phyloP scores from a whole-genome alignment of 2,888 invertebrate genomes.

The Cinara cedri region DNA sequence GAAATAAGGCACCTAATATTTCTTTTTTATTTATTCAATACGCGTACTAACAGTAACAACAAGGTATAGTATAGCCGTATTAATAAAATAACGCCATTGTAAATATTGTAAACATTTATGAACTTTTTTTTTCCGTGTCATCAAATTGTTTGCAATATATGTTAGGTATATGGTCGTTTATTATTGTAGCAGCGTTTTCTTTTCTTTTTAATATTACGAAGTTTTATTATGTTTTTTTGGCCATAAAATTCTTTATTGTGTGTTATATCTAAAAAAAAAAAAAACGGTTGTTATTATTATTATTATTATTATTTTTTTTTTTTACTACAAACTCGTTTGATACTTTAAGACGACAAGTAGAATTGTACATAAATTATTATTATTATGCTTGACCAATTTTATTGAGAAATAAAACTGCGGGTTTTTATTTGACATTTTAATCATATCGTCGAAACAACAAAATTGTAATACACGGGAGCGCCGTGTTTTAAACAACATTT shows the following conservation, averaged over 20 bases:
- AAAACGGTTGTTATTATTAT: not conserved
- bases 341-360: conserved; percentile 7
- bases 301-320: not conserved
- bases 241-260: conserved; percentile 25
- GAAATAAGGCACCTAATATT: too few relatives aligned
- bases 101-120: too few relatives aligned
- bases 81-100: too few relatives aligned
- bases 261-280: not conserved
- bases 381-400: conserved; percentile 24
- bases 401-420: conserved; percentile 32
- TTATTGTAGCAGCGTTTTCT: not conserved
- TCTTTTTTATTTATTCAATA: too few relatives aligned
- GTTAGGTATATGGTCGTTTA: too few relatives aligned
- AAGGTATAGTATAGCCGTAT: conserved; percentile 2
- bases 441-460: not conserved
- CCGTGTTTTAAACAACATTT: too few relatives aligned
- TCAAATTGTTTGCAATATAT: too few relatives aligned
- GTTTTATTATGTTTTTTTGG: conserved; percentile 14
- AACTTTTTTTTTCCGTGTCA: too few relatives aligned
- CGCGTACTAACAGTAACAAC: too few relatives aligned
- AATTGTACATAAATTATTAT: not conserved
- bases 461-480: too few relatives aligned
- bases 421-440: conserved; percentile 5
- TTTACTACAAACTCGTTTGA: conserved; percentile 11
- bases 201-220: not conserved